A percentile compares a stretch with the other conserved stretches of the same genome.
Evolutionary conservation across 2,113 vertebrate species (phyloP).

Genomic region (Upupa epops): DNA sequence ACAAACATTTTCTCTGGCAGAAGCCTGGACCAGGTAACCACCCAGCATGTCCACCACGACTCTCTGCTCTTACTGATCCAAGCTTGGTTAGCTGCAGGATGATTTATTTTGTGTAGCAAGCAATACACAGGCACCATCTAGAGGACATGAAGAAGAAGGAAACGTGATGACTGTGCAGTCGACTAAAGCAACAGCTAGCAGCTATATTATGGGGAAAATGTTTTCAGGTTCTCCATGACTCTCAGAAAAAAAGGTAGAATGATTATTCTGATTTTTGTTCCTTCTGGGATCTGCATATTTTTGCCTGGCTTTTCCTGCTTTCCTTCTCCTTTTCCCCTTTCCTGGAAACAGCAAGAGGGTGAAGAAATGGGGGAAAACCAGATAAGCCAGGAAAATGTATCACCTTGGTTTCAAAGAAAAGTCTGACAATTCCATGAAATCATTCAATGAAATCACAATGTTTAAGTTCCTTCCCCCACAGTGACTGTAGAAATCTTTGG

Average conservation of each 20-base stretch:
- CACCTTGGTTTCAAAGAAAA: not conserved
- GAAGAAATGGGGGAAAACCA: not conserved
- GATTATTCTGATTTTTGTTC: not conserved
- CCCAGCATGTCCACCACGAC: not conserved
- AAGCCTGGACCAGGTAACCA: not conserved
- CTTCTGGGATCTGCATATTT: not conserved
- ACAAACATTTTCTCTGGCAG: not conserved
- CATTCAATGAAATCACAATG: not conserved
- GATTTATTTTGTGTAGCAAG: not conserved
- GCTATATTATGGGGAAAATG: rapidly evolving
- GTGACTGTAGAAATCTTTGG: not conserved
- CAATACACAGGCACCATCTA: constrained; percentile 58
- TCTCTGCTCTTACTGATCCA: not conserved
- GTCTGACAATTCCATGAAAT: not conserved
- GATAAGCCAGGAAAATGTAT: not conserved
- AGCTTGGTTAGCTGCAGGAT: not conserved
- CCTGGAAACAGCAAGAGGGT: not conserved
- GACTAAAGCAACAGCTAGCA: not conserved
- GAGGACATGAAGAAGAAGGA: not conserved
- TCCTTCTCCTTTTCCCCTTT: not conserved
- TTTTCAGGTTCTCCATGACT: not conserved
- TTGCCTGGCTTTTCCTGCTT: not conserved
- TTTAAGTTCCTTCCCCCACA: too few relatives aligned
- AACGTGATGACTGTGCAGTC: not conserved
- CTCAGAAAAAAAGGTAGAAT: not conserved